Base-by-base conservation (phyloP, 2,888 invertebrate species). In the Eristalis pertinax region DNA sequence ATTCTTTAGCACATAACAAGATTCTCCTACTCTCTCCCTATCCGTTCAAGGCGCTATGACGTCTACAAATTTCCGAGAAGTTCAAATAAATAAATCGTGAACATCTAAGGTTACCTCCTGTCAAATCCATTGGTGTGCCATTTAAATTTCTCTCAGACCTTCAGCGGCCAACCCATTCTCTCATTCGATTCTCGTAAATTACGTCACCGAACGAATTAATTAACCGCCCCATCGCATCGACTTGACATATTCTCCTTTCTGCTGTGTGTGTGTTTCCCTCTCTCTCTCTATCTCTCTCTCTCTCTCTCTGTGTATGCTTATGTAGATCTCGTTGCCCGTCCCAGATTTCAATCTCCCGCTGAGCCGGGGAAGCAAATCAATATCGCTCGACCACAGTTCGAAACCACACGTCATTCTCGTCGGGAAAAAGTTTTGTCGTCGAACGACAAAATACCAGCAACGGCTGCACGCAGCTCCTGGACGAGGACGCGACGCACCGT, bases 131-230 rank as follows among this genome's bases (percentile, higher is more conserved):
- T 15, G 58, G 41, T 29, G 26, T 60, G 1, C 60, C 26, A 41
- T 56, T 8, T 26, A 50, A 50, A 50, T 50, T 50, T 50, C 50
- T 50, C 50, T 50, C 50, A 50, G 50, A 19, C 50, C 50, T 5
- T 19, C 19, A 8, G 8, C 8, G 50, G 19, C 50, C 50, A 50
- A 19, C 50, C 50, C 50, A 50, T n/a, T 50, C 50, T 19, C 50
- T 50, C 50, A 19, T 50, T 50, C 50, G 50, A 50, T 50, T 50
- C 50, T 19, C 58, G 58, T 73, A 81, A 75, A 75, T 83, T 32
- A 64, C 67, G 35, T 80, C 73, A 72, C 63, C 67, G 35, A 83
- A 87, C 63, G 64, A 87, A 87, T 84, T 87, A 75, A 87, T 83
- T 86, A 78, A 60, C 73, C 64, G 15, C 56, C 58, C 32, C 22